These are phyloP conservation scores for Melanotaenia parkinsoni DNA, from an alignment of 2,797 vertebrate species.

Conservation along the genomic window DNA sequence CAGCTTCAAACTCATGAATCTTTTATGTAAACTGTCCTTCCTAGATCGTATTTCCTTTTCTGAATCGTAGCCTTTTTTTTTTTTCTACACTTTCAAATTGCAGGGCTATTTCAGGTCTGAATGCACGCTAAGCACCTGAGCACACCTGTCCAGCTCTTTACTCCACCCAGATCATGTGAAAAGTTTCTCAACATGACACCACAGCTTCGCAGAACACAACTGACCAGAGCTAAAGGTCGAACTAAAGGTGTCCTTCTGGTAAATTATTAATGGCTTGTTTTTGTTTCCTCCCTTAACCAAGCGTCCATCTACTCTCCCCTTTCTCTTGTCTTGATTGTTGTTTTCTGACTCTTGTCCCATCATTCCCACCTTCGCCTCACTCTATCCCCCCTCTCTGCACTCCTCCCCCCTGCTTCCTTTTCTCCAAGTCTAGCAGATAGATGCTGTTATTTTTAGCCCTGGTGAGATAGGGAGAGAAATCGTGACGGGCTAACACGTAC, in stretches of 20 bases:
- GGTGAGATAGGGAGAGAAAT: slow-evolving; percentile 51
- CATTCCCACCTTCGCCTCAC: slow-evolving; percentile 29
- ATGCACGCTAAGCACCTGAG: slow-evolving; percentile 17
- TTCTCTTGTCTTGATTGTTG: slow-evolving; percentile 37
- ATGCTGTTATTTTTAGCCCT: slow-evolving; percentile 73
- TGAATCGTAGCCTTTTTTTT: background rate
- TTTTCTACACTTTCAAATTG: background rate
- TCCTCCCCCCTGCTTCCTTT: slow-evolving; percentile 20
- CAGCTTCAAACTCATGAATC: slow-evolving; percentile 26
- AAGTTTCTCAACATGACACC: slow-evolving; percentile 17
- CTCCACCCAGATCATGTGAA: slow-evolving; percentile 11
- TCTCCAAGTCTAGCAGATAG: slow-evolving; percentile 43
- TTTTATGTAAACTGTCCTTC: slow-evolving; percentile 19
- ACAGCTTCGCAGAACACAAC: slow-evolving; percentile 31
- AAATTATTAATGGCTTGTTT: slow-evolving; percentile 74
- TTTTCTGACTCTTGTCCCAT: slow-evolving; percentile 42
- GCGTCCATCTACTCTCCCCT: slow-evolving; percentile 28
- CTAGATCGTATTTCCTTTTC: slow-evolving; percentile 24
- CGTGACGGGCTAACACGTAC: slow-evolving; percentile 57
- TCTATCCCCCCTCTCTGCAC: slow-evolving; percentile 1
- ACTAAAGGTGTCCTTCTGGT: slow-evolving; percentile 64
- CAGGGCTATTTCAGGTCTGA: slow-evolving; percentile 9
- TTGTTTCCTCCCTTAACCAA: slow-evolving; percentile 45
- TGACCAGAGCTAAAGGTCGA: slow-evolving; percentile 68
- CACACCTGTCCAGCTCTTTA: slow-evolving; percentile 14